These are phyloP conservation scores for Xiphophorus maculatus DNA, from an alignment of 2,113 vertebrate genomes.

Conservation along the genomic window DNA sequence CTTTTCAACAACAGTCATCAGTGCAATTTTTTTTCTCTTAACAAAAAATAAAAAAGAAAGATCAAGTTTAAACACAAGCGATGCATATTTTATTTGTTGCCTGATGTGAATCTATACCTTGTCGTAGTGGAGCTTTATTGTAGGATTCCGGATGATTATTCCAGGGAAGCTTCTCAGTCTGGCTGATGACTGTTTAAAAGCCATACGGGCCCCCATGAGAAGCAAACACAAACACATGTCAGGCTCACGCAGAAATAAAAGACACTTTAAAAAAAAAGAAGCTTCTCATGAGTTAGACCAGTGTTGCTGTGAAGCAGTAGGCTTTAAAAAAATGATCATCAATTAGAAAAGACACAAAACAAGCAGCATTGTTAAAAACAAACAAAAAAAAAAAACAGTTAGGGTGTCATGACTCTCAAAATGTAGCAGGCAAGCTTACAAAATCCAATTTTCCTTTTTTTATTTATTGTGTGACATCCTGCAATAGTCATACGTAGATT, in stretches of 20 bases:
- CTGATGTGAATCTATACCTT: constrained; percentile 70
- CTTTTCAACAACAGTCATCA: constrained; percentile 85
- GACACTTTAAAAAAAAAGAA: constrained; percentile 37
- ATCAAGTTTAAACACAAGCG: constrained; percentile 86
- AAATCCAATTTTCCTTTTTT: constrained; percentile 63
- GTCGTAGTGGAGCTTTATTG: constrained; percentile 49
- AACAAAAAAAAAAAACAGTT: constrained; percentile 60
- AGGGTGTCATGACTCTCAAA: constrained; percentile 83
- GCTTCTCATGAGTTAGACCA: constrained; percentile 75
- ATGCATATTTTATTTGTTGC: constrained; percentile 76
- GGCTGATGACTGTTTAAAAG: constrained; percentile 38
- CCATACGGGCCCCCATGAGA: constrained; percentile 49
- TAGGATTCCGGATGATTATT: constrained; percentile 57
- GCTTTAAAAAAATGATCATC: constrained; percentile 57
- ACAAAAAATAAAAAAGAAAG: constrained; percentile 66
- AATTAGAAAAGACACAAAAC: constrained; percentile 67
- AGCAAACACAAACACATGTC: constrained; percentile 32
- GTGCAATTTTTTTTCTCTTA: constrained; percentile 82
- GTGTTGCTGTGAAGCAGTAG: constrained; percentile 74
- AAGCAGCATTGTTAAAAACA: constrained; percentile 87
- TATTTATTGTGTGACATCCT: constrained; percentile 54
- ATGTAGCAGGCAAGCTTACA: constrained; percentile 72
- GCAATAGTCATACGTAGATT: constrained; percentile 75
- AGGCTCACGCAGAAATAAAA: constrained; percentile 34
- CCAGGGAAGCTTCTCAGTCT: constrained; percentile 59